These are phyloP conservation scores for Actinopyga echinites DNA, from an alignment of 53 echinoderm and acorn worm genomes.

Conservation along the genomic window DNA sequence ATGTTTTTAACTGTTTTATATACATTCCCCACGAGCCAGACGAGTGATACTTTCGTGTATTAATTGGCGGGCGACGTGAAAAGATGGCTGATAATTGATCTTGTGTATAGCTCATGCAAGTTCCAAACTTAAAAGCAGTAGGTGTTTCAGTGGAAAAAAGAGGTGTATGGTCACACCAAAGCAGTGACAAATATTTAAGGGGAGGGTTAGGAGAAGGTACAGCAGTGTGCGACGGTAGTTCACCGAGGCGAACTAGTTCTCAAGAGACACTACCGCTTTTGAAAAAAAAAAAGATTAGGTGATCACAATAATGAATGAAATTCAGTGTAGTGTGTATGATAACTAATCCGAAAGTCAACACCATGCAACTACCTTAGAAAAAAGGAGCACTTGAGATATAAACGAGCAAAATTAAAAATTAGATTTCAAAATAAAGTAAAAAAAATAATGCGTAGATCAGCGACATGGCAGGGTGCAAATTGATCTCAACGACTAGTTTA, in stretches of 20 bases:
- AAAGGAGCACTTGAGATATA: slow-evolving; percentile 23
- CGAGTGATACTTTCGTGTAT: slow-evolving; percentile 31
- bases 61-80: slow-evolving; percentile 38
- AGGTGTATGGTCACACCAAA: slow-evolving; percentile 42
- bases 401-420: neutral
- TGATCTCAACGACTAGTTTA: no score
- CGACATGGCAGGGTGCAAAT: no score
- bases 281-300: slow-evolving; percentile 1
- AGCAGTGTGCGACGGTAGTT: slow-evolving; percentile 12
- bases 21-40: slow-evolving; percentile 29
- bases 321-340: slow-evolving; percentile 18
- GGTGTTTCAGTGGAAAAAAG: slow-evolving; percentile 32
- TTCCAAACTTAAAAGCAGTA: slow-evolving; percentile 32
- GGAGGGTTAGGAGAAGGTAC: slow-evolving; percentile 26
- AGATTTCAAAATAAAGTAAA: neutral
- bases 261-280: slow-evolving; percentile 21
- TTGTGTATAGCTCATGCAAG: slow-evolving; percentile 40
- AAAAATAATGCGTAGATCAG: no score
- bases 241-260: neutral
- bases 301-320: slow-evolving; percentile 24
- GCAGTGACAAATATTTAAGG: slow-evolving; percentile 25
- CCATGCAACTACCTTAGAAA: slow-evolving; percentile 15
- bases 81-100: slow-evolving; percentile 14
- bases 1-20: slow-evolving; percentile 15
- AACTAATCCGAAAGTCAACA: slow-evolving; percentile 12